A percentile compares a stretch with the other conserved stretches of the same genome.
Conservation (phyloP, 2,113 vertebrate genomes). For the Rhabdornis inornatus region DNA sequence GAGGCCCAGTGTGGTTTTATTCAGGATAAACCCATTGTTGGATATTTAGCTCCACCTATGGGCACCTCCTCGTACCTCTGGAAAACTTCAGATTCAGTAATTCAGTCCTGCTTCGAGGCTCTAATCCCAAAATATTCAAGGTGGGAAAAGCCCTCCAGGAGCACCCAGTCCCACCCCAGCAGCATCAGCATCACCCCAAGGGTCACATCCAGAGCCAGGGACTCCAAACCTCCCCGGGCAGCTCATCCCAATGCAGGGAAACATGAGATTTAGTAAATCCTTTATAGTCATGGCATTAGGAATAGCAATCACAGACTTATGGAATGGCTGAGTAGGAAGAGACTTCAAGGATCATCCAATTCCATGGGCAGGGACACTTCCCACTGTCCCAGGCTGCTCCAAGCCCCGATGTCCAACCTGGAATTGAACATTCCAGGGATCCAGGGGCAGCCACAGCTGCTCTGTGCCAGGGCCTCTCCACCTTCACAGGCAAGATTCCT, state of each 20-base stretch:
- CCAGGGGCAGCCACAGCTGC: too few relatives aligned
- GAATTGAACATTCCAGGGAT: too few relatives aligned
- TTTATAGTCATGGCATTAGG: too few relatives aligned
- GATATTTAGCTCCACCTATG: constrained; percentile 52
- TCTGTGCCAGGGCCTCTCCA: too few relatives aligned
- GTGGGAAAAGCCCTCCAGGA: not conserved
- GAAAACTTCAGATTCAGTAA: fast-evolving
- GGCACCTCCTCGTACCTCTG: not conserved
- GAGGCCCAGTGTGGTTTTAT: not conserved
- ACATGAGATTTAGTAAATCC: too few relatives aligned
- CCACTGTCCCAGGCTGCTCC: too few relatives aligned
- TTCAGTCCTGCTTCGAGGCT: not conserved
- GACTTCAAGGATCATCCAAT: too few relatives aligned
- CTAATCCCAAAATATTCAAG: not conserved
- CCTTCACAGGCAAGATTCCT: too few relatives aligned
- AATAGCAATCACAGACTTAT: too few relatives aligned
- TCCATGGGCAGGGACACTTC: too few relatives aligned
- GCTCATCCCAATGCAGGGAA: not conserved
- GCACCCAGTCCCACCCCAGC: fast-evolving
- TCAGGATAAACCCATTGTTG: not conserved
- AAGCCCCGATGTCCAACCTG: too few relatives aligned
- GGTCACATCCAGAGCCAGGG: not conserved
- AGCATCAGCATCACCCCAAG: not conserved
- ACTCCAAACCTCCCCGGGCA: not conserved
- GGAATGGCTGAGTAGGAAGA: too few relatives aligned